phyloP scores from a whole-genome alignment of 2,113 vertebrate species.

The Rhea pennata region DNA sequence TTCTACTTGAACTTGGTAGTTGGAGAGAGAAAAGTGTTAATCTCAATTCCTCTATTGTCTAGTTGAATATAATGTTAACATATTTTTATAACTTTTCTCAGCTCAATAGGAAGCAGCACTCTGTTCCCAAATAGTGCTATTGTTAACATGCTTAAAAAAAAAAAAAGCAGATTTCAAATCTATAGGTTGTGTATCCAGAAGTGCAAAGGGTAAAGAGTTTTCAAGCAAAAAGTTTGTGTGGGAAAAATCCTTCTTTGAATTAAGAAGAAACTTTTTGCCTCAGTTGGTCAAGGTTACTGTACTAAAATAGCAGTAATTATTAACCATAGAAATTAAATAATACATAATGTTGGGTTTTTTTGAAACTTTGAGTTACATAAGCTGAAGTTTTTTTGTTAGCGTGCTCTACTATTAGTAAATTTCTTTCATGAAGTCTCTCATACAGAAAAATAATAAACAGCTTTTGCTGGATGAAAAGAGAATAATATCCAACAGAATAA shows the following conservation, averaged over 20 bases:
- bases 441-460: not conserved
- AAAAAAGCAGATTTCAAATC: not conserved
- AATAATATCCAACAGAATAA: not conserved
- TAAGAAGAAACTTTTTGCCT: not conserved
- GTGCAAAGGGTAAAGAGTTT: not conserved
- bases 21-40: not conserved
- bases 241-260: not conserved
- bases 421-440: not conserved
- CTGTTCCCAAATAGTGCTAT: not conserved
- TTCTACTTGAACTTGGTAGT: not conserved
- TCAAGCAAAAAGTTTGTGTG: not conserved
- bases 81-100: not conserved
- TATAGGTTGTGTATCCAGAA: not conserved
- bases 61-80: not conserved
- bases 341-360: not conserved
- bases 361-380: not conserved
- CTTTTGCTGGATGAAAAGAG: not conserved
- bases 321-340: slow-evolving; percentile 11
- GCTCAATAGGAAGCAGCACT: not conserved
- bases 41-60: not conserved
- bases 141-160: not conserved
- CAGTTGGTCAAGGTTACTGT: not conserved
- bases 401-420: not conserved
- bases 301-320: not conserved
- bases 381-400: not conserved